Base-by-base conservation (phyloP, 1,140 invertebrate species). In the Neodiprion pinetum region DNA sequence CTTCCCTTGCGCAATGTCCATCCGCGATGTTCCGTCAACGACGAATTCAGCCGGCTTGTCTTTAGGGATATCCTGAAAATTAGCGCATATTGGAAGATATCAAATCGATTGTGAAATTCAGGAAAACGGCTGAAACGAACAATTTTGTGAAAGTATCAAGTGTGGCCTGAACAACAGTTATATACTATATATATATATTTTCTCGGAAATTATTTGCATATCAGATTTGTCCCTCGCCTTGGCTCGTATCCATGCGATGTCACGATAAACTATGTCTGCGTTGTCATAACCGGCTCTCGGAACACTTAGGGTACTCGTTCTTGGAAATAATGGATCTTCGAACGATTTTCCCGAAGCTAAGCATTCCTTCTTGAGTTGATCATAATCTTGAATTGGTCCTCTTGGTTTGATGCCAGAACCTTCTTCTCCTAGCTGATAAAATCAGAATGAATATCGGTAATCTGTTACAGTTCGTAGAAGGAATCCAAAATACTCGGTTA, bases 1-100 rank as follows among this genome's bases (percentile, higher is more conserved):
- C 90, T 98, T 96, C 75, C 98, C 98, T 88, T 99, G 98, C 78
- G 97, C 95, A 0, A 99, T 96, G 89, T 99, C 98, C 89, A 99
- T 99, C 78, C 98, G 90, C 12, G 96, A 96, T 83, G 95, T 97
- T 1, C 97, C 98, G 81, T 97, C 97, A 1, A 98, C 94, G 84
- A 99, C 98, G 40, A 99, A 92, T 81, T 96, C 92, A 0, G 98
- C 97, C 82, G 97, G 91, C 61, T 94, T 92, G 67, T 90, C 90
- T 92, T 99, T 97, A 97, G 98, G 82, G 0, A 88, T 84, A 74
- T 72, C 69, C 74, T 68, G n/a, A 67, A n/a, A 23, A 14, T n/a
- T 5, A 61, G 53, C 9, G 17, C 14, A 1, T 49, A 40, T 49
- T 1, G 14, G 14, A 72, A 67, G 40, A 14, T 50, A 10, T 12